Base-by-base conservation (phyloP, 2,797 vertebrate species). In the Falco cherrug region DNA sequence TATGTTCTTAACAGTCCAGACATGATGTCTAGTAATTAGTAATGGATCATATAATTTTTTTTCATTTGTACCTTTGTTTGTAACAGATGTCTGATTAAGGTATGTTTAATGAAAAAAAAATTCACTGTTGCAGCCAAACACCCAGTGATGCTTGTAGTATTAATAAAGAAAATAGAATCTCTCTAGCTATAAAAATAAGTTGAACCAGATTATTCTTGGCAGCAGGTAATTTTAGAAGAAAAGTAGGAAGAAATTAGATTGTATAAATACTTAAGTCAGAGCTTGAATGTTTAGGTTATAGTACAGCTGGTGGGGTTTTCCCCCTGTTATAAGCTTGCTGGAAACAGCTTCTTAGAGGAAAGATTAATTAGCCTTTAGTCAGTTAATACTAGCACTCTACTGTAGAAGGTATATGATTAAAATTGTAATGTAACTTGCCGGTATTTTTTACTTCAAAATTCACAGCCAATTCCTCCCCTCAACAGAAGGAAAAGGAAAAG, bases 1-100 rank as follows among this genome's bases (percentile, higher is more conserved):
- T 61, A 16, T 76, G 67, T 56, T 86, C 60, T 85, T 85, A 78
- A 35, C 43, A 86, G 82, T 84, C 89, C 93, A 94, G 89, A 70
- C 73, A 61, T 76, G 71, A 75, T 0, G 0, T 71, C 25, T 10
- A 41, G 39, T 69, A 63, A 81, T 91, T 82, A 73, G 39, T 75
- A 93, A 76, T 79, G n/a, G 56, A 20, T 80, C 4, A 7, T 79
- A 20, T 26, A 48, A 26, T 75, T 76, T 45, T 37, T 37, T 93
- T 93, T 81, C 74, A 47, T 0, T 84, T 86, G 8, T 78, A 75
- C 20, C 43, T 73, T 86, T 91, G 68, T 87, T 96, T 81, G 28
- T 92, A 69, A 29, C 56, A 71, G 41, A 80, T 86, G 16, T 76
- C 69, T 70, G 53, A 75, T 91, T 70, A 73, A 67, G 69, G 15